Evolutionary conservation across 2,888 invertebrate species (phyloP).

Genomic region (Scaptomyza caliginosa): DNA sequence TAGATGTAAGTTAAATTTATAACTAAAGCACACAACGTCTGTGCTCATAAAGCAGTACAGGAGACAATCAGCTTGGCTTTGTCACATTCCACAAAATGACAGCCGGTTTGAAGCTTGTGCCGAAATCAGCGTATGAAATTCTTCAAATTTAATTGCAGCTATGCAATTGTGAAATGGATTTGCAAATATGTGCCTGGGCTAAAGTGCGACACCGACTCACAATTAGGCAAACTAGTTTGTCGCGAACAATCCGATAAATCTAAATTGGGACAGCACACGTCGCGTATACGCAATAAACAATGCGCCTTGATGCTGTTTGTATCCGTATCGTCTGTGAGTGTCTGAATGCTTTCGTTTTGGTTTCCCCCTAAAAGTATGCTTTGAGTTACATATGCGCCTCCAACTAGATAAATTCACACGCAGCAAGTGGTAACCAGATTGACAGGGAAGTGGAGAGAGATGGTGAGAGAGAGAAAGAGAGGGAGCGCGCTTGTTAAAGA

Average conservation of each 20-base stretch:
- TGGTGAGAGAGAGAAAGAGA: background rate
- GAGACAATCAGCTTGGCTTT: constrained; percentile 30
- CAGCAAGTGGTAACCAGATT: background rate
- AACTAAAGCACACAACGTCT: constrained; percentile 49
- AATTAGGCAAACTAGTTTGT: constrained; percentile 21
- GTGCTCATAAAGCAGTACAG: constrained; percentile 43
- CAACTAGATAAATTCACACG: background rate
- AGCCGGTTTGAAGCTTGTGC: background rate
- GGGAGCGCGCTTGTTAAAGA: no score
- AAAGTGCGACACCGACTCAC: constrained; percentile 18
- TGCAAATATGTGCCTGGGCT: constrained; percentile 9
- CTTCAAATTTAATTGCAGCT: constrained; percentile 15
- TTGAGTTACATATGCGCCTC: constrained; percentile 20
- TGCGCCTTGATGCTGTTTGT: constrained; percentile 10
- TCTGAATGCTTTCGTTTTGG: constrained; percentile 20
- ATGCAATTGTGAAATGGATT: constrained; percentile 1
- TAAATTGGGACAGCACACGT: constrained; percentile 31
- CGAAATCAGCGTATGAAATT: background rate
- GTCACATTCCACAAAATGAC: background rate
- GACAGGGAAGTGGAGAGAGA: background rate
- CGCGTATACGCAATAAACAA: constrained; percentile 25
- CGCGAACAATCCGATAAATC: background rate
- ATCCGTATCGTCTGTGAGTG: constrained; percentile 7
- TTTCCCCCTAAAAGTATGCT: constrained; percentile 50
- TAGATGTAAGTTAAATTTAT: constrained; percentile 66